These are phyloP conservation scores for Amphipoea oculea DNA, from an alignment of 2,888 invertebrate genomes.

Conservation along the genomic window DNA sequence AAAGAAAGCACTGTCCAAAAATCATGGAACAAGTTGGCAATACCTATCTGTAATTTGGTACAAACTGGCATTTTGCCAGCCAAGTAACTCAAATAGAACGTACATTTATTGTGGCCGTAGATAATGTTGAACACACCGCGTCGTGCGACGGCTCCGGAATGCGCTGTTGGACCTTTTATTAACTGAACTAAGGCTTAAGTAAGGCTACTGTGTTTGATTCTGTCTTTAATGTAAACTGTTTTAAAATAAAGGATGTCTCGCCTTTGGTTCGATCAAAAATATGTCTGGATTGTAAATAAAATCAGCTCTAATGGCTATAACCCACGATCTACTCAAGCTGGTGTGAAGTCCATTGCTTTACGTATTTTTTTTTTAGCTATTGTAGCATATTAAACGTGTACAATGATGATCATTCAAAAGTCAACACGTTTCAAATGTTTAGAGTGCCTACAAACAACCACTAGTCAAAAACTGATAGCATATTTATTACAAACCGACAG, in stretches of 20 bases:
- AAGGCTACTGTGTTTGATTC: conserved; percentile 12
- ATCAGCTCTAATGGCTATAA: neutral
- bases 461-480: neutral
- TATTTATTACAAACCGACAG: too few species aligned
- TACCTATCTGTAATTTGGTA: conserved; percentile 60
- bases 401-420: neutral
- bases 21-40: conserved; percentile 56
- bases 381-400: neutral
- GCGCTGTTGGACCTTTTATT: conserved; percentile 41
- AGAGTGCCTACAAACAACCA: neutral
- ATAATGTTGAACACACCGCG: conserved; percentile 58
- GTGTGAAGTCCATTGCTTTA: neutral
- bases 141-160: conserved; percentile 39
- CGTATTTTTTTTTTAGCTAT: neutral
- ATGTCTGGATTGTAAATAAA: neutral
- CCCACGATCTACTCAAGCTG: neutral
- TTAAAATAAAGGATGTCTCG: neutral
- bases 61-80: conserved; percentile 70
- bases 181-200: conserved; percentile 47
- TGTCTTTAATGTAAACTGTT: conserved; percentile 29
- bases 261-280: neutral
- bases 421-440: neutral
- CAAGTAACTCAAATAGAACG: conserved; percentile 69
- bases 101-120: conserved; percentile 69
- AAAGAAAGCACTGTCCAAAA: conserved; percentile 40